Conservation (phyloP, 2,888 invertebrate genomes). For the Andricus curvator region DNA sequence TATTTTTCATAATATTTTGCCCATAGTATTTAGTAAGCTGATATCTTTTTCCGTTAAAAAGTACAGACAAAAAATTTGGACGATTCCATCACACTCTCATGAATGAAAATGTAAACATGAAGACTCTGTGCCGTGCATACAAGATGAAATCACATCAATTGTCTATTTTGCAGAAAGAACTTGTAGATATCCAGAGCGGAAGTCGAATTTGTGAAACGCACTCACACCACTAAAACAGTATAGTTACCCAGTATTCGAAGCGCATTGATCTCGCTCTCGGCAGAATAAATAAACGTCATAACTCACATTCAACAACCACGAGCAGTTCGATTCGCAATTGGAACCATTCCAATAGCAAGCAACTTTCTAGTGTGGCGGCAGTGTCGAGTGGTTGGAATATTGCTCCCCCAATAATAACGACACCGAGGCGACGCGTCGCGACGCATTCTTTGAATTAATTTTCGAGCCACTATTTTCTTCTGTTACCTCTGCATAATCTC, state of each 20-base stretch:
- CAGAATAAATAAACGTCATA: constrained; percentile 72
- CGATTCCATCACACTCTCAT: too few species aligned
- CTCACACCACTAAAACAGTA: not conserved
- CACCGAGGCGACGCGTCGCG: constrained; percentile 43
- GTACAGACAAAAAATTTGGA: too few species aligned
- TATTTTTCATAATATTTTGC: too few species aligned
- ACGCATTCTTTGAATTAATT: constrained; percentile 61
- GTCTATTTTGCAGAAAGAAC: not conserved
- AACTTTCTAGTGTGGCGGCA: constrained; percentile 45
- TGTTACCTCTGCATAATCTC: constrained; percentile 63
- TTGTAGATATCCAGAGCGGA: not conserved
- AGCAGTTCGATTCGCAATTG: constrained; percentile 74
- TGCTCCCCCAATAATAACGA: constrained; percentile 32
- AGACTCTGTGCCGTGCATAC: not conserved
- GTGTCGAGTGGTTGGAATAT: constrained; percentile 49
- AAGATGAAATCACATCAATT: not conserved
- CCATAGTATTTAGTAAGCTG: too few species aligned
- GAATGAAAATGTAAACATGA: not conserved
- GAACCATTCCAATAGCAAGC: constrained; percentile 68
- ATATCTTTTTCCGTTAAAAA: too few species aligned
- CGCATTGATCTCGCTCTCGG: constrained; percentile 43
- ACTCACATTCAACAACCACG: constrained; percentile 75
- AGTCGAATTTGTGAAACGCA: not conserved
- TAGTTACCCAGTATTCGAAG: not conserved
- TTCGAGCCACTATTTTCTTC: constrained; percentile 59